These are phyloP conservation scores for Sinosuthora webbiana DNA, from an alignment of 2,113 vertebrate species.

Conservation along the genomic window DNA sequence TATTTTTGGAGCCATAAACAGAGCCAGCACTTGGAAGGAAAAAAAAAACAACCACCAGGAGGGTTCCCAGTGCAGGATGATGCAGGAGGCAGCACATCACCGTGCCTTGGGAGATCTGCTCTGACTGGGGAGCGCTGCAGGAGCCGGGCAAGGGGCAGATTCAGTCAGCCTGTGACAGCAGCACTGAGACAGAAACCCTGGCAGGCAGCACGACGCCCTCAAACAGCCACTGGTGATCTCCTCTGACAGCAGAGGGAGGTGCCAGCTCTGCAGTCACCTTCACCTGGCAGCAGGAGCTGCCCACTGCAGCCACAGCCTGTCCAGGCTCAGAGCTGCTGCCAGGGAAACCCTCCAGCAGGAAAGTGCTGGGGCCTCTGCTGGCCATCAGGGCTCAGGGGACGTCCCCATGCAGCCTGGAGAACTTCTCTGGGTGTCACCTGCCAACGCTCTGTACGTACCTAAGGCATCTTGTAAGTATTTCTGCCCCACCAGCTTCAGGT, in stretches of 20 bases:
- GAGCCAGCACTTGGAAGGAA: neutral
- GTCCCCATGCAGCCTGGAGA: neutral
- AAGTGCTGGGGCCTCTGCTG: neutral
- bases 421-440: fast-evolving
- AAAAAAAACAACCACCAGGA: neutral
- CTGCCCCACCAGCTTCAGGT: slow-evolving; percentile 98
- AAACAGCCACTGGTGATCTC: neutral
- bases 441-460: slow-evolving; percentile 75
- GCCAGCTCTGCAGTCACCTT: neutral
- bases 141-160: neutral
- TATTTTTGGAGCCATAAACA: slow-evolving; percentile 24
- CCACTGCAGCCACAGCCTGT: fast-evolving
- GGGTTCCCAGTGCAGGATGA: neutral
- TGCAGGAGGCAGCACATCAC: neutral
- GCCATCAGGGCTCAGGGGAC: neutral
- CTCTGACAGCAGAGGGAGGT: neutral
- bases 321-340: fast-evolving
- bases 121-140: neutral
- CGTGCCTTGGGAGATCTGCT: neutral
- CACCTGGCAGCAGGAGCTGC: neutral
- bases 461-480: slow-evolving; percentile 98
- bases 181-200: neutral
- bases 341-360: neutral
- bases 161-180: neutral
- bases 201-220: neutral